Conservation (phyloP, 2,113 vertebrate species). For the Cebidichthys violaceus region DNA sequence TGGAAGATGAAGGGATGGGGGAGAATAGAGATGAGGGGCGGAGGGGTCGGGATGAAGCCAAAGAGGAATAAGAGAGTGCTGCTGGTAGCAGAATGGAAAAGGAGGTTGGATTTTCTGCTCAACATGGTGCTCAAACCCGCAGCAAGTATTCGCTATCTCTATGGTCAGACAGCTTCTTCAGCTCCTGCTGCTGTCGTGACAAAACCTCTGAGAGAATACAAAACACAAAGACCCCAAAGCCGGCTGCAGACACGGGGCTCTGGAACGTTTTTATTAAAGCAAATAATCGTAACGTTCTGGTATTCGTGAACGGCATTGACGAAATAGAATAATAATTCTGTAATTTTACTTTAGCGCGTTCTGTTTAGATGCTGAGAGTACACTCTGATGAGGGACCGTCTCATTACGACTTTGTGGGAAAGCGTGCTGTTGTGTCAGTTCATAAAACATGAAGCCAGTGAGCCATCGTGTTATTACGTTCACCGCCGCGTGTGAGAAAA, state of each 20-base stretch:
- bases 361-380: slow-evolving; percentile 17
- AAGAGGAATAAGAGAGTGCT: slow-evolving; percentile 30
- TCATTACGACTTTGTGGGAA: slow-evolving; percentile 46
- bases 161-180: slow-evolving; percentile 25
- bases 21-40: slow-evolving; percentile 35
- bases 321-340: neutral
- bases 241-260: neutral
- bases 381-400: slow-evolving; percentile 24
- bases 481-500: slow-evolving; percentile 54
- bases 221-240: slow-evolving; percentile 5
- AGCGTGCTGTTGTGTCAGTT: slow-evolving; percentile 60
- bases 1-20: slow-evolving; percentile 54
- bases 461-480: slow-evolving; percentile 57
- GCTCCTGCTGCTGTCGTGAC: slow-evolving; percentile 18
- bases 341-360: slow-evolving; percentile 5
- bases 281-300: slow-evolving; percentile 1
- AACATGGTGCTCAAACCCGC: slow-evolving; percentile 55
- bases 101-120: slow-evolving; percentile 60
- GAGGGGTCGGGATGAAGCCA: slow-evolving; percentile 45
- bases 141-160: slow-evolving; percentile 32
- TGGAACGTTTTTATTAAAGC: slow-evolving; percentile 1
- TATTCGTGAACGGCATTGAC: neutral
- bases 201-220: slow-evolving; percentile 17
- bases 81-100: slow-evolving; percentile 46
- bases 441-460: slow-evolving; percentile 57